Conservation (phyloP, 2,113 vertebrate genomes). For the Bostrychus sinensis region DNA sequence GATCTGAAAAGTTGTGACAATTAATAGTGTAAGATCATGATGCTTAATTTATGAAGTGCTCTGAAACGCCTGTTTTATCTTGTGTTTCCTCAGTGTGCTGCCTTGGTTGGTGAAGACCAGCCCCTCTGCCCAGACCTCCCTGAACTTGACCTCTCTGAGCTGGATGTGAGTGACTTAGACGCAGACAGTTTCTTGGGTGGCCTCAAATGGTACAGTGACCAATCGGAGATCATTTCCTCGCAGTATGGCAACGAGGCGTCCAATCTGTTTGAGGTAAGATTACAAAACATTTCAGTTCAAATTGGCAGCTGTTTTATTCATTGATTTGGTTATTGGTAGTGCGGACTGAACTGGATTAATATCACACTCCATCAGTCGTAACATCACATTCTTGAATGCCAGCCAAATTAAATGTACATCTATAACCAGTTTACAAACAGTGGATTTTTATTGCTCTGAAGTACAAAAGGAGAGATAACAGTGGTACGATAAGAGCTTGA, state of each 20-base stretch:
- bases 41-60: conserved; percentile 18
- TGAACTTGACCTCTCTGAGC: conserved; percentile 99
- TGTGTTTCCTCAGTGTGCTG: conserved; percentile 87
- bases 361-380: conserved; percentile 9
- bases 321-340: conserved; percentile 23
- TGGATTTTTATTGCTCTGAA: conserved; percentile 34
- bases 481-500: conserved; percentile 47
- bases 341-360: conserved; percentile 37
- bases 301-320: not conserved
- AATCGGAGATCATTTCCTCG: conserved; percentile 98
- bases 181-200: conserved; percentile 96
- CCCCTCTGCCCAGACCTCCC: conserved; percentile 98
- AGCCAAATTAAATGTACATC: conserved; percentile 49
- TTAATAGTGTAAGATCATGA: not conserved
- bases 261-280: conserved; percentile 96
- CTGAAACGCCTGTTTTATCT: conserved; percentile 10
- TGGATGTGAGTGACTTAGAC: conserved; percentile 97
- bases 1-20: not conserved
- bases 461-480: conserved; percentile 64
- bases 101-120: conserved; percentile 99
- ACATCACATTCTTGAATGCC: conserved; percentile 30
- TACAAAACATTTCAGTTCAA: not conserved
- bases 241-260: conserved; percentile 95
- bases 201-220: conserved; percentile 99
- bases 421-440: conserved; percentile 62